Conservation (phyloP, 2,888 invertebrate genomes). For the Caenorhabditis zanzibari region DNA sequence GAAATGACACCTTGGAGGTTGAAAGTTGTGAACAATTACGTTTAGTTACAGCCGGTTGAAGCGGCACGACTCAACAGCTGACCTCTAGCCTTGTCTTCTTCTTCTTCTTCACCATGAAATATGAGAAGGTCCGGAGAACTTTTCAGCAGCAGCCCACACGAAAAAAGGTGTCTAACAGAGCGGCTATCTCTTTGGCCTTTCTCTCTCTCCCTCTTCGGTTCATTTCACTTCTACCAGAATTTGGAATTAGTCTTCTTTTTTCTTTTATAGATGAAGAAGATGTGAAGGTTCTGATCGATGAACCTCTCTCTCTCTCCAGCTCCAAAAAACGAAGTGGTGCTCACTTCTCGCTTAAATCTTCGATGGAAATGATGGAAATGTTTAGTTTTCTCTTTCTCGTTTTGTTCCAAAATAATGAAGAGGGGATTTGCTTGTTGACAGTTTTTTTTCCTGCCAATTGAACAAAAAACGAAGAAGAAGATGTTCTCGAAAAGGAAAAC, state of each 20-base stretch:
- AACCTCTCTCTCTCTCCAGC: neutral
- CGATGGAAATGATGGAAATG: conserved; percentile 48
- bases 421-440: conserved; percentile 45
- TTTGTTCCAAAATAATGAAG: conserved; percentile 5
- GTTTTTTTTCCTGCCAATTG: conserved; percentile 17
- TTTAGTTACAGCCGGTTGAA: neutral
- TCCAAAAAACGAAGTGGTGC: neutral
- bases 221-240: conserved; percentile 33
- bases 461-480: conserved; percentile 8
- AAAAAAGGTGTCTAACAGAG: conserved; percentile 24
- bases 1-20: neutral
- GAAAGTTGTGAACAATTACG: neutral
- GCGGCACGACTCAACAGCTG: conserved; percentile 24
- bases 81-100: conserved; percentile 28
- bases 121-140: conserved; percentile 46
- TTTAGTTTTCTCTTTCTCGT: conserved; percentile 28
- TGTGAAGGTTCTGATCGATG: conserved; percentile 34
- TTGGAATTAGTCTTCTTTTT: conserved; percentile 35
- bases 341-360: conserved; percentile 6
- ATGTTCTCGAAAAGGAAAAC: conserved; percentile 11
- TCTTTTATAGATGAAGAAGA: neutral
- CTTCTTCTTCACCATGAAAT: conserved; percentile 24
- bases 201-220: conserved; percentile 22
- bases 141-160: conserved; percentile 34
- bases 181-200: neutral